Evolutionary conservation across 2,888 invertebrate genomes (phyloP), one percentile per base, ranked within the genome.

Genomic region (Spodoptera picta): DNA sequence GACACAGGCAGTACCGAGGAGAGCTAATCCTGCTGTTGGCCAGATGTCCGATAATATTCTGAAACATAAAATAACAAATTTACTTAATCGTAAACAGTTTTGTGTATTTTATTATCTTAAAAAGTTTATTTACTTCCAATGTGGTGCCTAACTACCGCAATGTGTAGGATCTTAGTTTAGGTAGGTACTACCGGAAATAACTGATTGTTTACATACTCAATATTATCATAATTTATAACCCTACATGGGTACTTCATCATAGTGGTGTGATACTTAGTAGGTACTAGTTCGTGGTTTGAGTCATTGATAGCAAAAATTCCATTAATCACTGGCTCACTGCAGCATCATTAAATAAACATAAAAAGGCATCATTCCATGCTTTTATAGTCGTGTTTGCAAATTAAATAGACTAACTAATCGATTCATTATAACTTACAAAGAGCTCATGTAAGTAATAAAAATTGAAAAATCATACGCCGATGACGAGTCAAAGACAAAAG

Each of bases 1-100:
- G n/a, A 97, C 97, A 48, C 97, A 96, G 0, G 97, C 97, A 0
- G 97, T 96, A 58, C 97, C 96, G 1, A 97, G 89, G 6, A 98
- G 86, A 0, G 97, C 96, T 6, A 97, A 90, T 0, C 96, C 96
- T 0, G 97, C 96, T 41, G 97, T 96, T 10, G 97, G 96, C 88
- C 97, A 97, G 51, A 97, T 96, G 82, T 98, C 98, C 0, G 97
- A 97, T 60, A 97, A 83, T 31, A 96, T 95, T 79, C 97, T 95
- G 83, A 3, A 77, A 79, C 55, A 41, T 57, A 61, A 46, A 23
- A 46, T 27, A 19, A 14, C 14, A 14, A 14, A 14, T 0, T 14
- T 14, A 14, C 14, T 14, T 14, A 14, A 14, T 14, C 14, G 14
- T 14, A 14, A 14, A 14, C 19, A 19, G 19, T 19, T 19, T 19